These are phyloP conservation scores for Drosophila lacteicornis DNA, from an alignment of 1,140 invertebrate species.

Conservation along the genomic window DNA sequence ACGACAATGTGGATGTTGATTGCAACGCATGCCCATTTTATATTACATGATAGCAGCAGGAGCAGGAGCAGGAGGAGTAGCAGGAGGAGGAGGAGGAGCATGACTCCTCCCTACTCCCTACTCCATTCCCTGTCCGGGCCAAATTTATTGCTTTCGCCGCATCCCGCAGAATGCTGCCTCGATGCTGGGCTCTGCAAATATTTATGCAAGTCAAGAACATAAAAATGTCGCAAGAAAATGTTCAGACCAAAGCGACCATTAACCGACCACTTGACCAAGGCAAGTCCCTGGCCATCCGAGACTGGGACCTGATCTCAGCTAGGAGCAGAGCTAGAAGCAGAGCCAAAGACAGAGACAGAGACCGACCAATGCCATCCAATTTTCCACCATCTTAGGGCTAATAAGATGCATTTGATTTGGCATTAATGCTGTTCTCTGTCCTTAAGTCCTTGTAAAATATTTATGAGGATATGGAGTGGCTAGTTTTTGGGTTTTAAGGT, in stretches of 20 bases:
- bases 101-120: not conserved
- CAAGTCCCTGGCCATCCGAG: conserved; percentile 26
- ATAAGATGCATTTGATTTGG: conserved; percentile 42
- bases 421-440: not conserved
- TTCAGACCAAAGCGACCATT: conserved; percentile 35
- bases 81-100: not conserved
- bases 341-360: no score
- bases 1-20: conserved; percentile 59
- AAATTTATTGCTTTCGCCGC: conserved; percentile 53
- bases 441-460: no score
- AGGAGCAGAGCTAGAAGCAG: no score
- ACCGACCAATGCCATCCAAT: conserved; percentile 13
- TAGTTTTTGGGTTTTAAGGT: no score
- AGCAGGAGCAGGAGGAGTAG: not conserved
- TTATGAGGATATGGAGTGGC: no score
- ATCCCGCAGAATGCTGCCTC: conserved; percentile 2
- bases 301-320: not conserved
- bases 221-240: conserved; percentile 54
- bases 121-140: not conserved
- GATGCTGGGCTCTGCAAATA: conserved; percentile 46
- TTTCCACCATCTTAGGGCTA: conserved; percentile 38
- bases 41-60: conserved; percentile 45
- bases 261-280: conserved; percentile 49
- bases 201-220: conserved; percentile 62
- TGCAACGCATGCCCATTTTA: conserved; percentile 58